Conservation (phyloP, 2,113 vertebrate genomes). For the Trichomycterus rosablanca region DNA sequence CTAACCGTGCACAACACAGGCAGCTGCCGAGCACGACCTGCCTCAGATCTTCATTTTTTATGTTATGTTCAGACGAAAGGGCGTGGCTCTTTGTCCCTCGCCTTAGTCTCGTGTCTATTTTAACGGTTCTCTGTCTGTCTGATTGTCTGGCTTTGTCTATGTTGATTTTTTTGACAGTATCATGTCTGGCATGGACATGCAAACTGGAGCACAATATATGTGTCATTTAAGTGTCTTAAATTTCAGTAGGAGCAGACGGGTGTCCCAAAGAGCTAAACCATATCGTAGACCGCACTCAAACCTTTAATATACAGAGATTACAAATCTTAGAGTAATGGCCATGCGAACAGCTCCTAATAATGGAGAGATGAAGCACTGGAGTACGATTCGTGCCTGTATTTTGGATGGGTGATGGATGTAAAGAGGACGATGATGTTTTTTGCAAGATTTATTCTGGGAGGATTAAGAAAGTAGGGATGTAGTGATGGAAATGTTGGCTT, state of each 20-base stretch:
- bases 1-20: slow-evolving; percentile 21
- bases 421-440: too few relatives aligned
- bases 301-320: too few relatives aligned
- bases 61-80: slow-evolving; percentile 25
- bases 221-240: slow-evolving; percentile 19
- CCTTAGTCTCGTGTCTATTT: slow-evolving; percentile 13
- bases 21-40: slow-evolving; percentile 18
- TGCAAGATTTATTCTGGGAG: background rate
- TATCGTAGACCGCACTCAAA: background rate
- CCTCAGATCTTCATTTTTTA: slow-evolving; percentile 1
- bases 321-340: too few relatives aligned
- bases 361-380: too few relatives aligned
- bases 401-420: too few relatives aligned
- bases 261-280: background rate
- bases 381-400: too few relatives aligned
- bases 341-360: too few relatives aligned
- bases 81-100: slow-evolving; percentile 30
- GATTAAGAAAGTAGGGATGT: slow-evolving; percentile 24
- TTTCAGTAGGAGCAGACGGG: background rate
- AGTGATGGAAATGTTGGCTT: background rate
- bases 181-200: background rate
- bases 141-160: slow-evolving; percentile 12
- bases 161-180: slow-evolving; percentile 23
- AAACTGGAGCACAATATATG: slow-evolving; percentile 13
- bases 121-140: background rate